Percentiles rank a stretch among this genome's conserved stretches.
phyloP scores from a whole-genome alignment of 2,797 vertebrate species.

The Diplodus puntazzo region DNA sequence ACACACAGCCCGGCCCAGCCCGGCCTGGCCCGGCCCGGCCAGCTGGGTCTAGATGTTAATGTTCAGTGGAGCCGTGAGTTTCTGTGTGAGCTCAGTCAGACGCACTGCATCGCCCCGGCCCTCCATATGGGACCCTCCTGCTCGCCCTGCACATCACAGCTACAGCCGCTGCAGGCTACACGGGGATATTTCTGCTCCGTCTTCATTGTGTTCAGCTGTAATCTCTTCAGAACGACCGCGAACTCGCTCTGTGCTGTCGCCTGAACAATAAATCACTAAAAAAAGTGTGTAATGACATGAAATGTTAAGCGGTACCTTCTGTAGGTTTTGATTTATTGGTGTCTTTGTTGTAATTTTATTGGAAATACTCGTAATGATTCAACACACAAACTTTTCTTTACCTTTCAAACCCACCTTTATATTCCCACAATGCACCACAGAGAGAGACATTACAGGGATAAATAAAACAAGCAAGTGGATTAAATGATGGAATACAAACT shows the following conservation, averaged over 20 bases:
- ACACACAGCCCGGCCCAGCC: conserved; percentile 4
- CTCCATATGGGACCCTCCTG: conserved; percentile 81
- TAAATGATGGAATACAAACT: neutral
- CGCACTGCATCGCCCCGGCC: conserved; percentile 65
- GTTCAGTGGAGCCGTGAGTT: conserved; percentile 78
- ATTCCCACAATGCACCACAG: neutral
- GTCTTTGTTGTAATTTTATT: no score
- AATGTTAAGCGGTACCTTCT: no score
- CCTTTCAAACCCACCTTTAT: neutral
- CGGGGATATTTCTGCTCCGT: conserved; percentile 38
- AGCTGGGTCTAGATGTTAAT: conserved; percentile 82
- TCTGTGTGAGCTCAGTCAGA: conserved; percentile 75
- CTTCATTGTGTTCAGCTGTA: conserved; percentile 20
- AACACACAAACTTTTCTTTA: neutral
- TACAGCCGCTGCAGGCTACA: conserved; percentile 61
- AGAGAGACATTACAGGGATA: neutral
- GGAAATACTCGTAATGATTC: no score
- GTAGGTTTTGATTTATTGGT: no score
- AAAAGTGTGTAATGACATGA: no score
- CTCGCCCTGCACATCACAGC: conserved; percentile 52
- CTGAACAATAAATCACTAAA: neutral
- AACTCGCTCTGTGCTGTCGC: neutral
- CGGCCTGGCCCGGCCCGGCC: conserved; percentile 49
- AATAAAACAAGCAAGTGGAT: neutral
- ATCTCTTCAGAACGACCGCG: conserved; percentile 25